phyloP scores from a whole-genome alignment of 2,797 vertebrate species.

The Champsocephalus gunnari region DNA sequence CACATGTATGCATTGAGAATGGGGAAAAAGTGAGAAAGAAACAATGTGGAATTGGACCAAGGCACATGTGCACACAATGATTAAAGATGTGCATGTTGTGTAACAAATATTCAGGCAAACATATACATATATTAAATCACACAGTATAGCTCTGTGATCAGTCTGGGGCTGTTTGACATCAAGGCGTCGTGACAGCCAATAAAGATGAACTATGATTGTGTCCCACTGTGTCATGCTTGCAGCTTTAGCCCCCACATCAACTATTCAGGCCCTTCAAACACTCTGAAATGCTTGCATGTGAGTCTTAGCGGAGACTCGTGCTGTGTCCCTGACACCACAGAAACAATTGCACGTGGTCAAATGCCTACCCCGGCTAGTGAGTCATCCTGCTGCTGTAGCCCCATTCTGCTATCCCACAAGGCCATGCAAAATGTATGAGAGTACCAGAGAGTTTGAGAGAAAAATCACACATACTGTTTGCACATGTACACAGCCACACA shows the following conservation, averaged over 20 bases:
- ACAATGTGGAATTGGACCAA: neutral
- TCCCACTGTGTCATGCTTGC: constrained; percentile 24
- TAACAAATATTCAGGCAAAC: neutral
- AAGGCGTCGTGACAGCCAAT: constrained; percentile 35
- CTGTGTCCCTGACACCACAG: constrained; percentile 35
- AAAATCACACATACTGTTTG: constrained; percentile 23
- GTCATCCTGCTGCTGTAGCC: constrained; percentile 55
- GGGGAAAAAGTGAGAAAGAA: neutral
- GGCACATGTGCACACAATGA: neutral
- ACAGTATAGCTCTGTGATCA: constrained; percentile 6
- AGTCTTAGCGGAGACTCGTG: constrained; percentile 4
- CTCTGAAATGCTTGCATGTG: constrained; percentile 8
- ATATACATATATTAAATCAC: neutral
- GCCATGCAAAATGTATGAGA: constrained; percentile 63
- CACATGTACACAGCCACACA: constrained; percentile 9
- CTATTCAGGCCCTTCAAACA: constrained; percentile 22
- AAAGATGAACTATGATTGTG: constrained; percentile 36
- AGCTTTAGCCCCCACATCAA: constrained; percentile 19
- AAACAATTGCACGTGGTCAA: constrained; percentile 48
- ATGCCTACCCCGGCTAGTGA: constrained; percentile 44
- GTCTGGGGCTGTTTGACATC: constrained; percentile 24
- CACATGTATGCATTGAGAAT: neutral
- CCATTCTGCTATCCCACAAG: constrained; percentile 54
- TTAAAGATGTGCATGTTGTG: neutral
- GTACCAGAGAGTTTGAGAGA: constrained; percentile 16